Conservation (phyloP, 2,113 vertebrate species). For the Lates calcarifer region DNA sequence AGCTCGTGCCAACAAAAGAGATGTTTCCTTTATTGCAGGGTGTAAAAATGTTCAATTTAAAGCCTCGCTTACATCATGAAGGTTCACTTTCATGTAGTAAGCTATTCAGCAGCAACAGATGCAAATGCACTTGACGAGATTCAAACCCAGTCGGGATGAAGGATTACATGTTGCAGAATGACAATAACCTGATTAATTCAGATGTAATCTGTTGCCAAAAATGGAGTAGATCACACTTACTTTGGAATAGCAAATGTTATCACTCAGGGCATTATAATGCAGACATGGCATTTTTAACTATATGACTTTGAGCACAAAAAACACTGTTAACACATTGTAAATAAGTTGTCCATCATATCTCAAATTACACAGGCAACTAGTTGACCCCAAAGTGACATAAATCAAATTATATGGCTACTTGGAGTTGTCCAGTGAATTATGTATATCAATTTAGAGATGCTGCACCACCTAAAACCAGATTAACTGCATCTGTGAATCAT, state of each 20-base stretch:
- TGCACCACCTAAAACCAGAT: constrained; percentile 27
- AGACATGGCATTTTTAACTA: constrained; percentile 39
- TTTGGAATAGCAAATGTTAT: constrained; percentile 18
- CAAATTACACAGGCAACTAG: neutral
- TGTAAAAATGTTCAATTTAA: constrained; percentile 20
- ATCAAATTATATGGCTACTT: constrained; percentile 31
- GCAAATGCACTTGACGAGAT: neutral
- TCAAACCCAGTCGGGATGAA: neutral
- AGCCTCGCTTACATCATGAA: constrained; percentile 20
- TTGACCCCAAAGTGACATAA: constrained; percentile 31
- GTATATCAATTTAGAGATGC: constrained; percentile 32
- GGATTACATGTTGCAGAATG: constrained; percentile 40
- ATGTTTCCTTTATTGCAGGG: constrained; percentile 34
- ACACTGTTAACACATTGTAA: neutral
- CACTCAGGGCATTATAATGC: neutral
- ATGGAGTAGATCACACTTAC: constrained; percentile 11
- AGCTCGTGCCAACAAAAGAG: constrained; percentile 55
- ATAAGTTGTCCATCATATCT: constrained; percentile 32
- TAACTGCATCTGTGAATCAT: constrained; percentile 22
- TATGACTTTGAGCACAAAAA: neutral
- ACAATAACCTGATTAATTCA: constrained; percentile 43
- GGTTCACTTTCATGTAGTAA: constrained; percentile 18
- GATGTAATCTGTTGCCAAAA: constrained; percentile 41
- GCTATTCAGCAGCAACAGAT: constrained; percentile 16
- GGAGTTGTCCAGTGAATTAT: constrained; percentile 27